Base-by-base conservation (phyloP, 1,140 invertebrate genomes). In the Pogonomyrmex barbatus region DNA sequence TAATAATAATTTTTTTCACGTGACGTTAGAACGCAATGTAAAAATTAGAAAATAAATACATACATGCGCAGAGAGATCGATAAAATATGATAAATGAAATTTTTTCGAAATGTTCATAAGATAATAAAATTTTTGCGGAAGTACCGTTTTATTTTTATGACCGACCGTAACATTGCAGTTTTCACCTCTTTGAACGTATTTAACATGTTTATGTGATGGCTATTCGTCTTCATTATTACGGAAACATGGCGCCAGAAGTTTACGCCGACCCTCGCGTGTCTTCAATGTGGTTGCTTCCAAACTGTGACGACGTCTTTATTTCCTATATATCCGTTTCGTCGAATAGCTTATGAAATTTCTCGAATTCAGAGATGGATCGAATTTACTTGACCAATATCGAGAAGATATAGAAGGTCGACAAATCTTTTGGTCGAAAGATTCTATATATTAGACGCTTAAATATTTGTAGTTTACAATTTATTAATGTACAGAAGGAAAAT, bases 211-310 rank as follows among this genome's bases (percentile, higher is more conserved):
- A 79, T 79, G 45, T 67, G 60, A 33, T 45, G 45, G n/a, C 60
- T 67, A 79, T 79, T 67, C 45, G 45, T 79, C 76, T 79, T 79
- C 33, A 52, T 79, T 79, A 79, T 52, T 79, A 30, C 24, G 17
- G 30, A 17, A 63, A 17, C 76, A n/a, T 45, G 76, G 60, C 60
- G 60, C 60, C 60, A 65, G 45, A 78, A n/a, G 45, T 78, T 78
- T 30, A 63, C 60, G 3, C 24, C 14, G 36, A 45, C 8, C 24
- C 36, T 42, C 36, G 30, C 42, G 36, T 36, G 5, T 36, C 60
- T 5, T 10, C 10, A 47, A n/a, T 17, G 17, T n/a, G 42, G 39
- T 30, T 30, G 5, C 5, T 17, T 1, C 10, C 45, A 78, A 78
- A 65, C 30, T 30, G 17, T 58, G 76, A 78, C 42, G 76, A 78